These are phyloP conservation scores for Ahaetulla prasina DNA, from an alignment of 2,113 vertebrate genomes.

Conservation along the genomic window DNA sequence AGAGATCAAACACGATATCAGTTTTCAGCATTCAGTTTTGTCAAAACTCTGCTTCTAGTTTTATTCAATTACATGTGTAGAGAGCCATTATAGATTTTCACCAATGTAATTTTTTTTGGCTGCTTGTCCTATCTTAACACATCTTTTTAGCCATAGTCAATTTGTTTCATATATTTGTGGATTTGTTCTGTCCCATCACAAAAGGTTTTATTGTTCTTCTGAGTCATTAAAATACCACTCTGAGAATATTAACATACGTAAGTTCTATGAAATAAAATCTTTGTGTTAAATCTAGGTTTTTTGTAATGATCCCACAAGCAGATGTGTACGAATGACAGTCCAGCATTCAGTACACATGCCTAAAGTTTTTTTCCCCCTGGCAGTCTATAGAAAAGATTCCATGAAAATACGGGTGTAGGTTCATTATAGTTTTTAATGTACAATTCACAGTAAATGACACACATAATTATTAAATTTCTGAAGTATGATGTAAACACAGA, in stretches of 20 bases:
- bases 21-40: constrained; percentile 39
- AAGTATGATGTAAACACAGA: constrained; percentile 18
- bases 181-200: constrained; percentile 32
- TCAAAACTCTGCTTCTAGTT: constrained; percentile 28
- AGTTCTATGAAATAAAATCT: constrained; percentile 32
- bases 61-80: not conserved
- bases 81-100: constrained; percentile 31
- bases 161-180: constrained; percentile 49
- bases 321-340: constrained; percentile 25
- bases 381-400: not conserved
- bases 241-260: constrained; percentile 29
- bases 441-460: not conserved
- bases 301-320: constrained; percentile 31
- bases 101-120: constrained; percentile 10
- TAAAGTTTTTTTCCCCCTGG: not conserved
- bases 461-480: not conserved
- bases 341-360: rapidly evolving
- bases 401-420: not conserved
- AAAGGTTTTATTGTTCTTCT: constrained; percentile 50
- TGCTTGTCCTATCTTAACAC: constrained; percentile 50
- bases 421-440: not conserved
- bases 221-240: constrained; percentile 44
- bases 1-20: constrained; percentile 40
- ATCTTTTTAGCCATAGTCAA: constrained; percentile 57
- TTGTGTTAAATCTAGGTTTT: not conserved